These are phyloP conservation scores for Prionace glauca DNA, from an alignment of 2,797 vertebrate species.

Conservation along the genomic window DNA sequence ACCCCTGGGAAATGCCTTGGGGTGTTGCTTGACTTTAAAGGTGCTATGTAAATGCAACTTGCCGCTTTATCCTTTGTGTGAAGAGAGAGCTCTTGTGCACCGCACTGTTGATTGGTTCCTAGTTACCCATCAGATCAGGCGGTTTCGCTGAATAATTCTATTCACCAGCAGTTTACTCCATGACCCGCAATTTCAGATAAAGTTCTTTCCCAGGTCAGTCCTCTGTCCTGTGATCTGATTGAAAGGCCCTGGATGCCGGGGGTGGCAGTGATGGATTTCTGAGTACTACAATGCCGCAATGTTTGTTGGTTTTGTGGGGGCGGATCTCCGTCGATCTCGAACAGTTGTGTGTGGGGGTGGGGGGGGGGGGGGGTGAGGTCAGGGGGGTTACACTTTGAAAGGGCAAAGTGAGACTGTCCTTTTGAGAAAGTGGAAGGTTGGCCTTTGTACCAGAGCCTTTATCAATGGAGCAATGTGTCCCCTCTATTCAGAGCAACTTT, in stretches of 20 bases:
- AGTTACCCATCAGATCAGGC: neutral
- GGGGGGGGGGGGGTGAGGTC: no score
- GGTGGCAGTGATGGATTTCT: neutral
- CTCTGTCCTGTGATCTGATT: neutral
- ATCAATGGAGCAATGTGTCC: neutral
- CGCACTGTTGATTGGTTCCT: neutral
- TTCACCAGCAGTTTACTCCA: neutral
- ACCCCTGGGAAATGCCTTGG: neutral
- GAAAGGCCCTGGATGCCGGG: neutral
- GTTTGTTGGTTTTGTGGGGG: neutral
- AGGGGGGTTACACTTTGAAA: neutral
- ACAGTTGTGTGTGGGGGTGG: no score
- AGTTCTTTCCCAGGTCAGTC: neutral
- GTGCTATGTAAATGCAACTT: neutral
- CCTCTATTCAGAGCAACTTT: neutral
- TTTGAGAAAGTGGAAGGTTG: neutral
- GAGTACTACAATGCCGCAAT: neutral
- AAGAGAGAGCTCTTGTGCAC: neutral
- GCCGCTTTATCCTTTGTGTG: neutral
- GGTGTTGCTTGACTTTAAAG: neutral
- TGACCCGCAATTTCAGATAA: neutral
- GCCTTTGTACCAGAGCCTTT: neutral
- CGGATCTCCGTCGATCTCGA: neutral
- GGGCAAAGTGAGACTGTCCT: neutral
- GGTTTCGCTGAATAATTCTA: neutral